Evolutionary conservation across 2,113 vertebrate species (phyloP).

Genomic region (Gallinago undulata): DNA sequence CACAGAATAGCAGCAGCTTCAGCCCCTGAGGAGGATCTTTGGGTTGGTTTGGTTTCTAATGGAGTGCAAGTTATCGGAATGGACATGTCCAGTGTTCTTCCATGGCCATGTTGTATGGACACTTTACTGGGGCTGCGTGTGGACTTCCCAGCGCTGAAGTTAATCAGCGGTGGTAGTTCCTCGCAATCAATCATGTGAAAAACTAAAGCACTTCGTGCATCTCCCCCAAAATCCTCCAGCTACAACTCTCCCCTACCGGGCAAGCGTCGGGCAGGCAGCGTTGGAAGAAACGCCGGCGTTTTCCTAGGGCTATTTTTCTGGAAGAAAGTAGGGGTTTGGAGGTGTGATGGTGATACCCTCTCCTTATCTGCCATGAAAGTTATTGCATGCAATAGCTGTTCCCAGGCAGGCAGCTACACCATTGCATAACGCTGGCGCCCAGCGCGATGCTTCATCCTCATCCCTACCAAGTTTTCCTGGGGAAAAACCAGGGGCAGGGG

Average conservation of each 20-base stretch:
- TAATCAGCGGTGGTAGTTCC: not conserved
- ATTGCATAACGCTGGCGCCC: conserved; percentile 57
- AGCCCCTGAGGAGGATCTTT: not conserved
- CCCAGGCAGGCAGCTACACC: not conserved
- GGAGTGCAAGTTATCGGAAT: not conserved
- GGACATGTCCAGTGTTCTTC: not conserved
- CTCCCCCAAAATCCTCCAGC: not conserved
- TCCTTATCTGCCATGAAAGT: conserved; percentile 18
- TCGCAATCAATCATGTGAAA: not conserved
- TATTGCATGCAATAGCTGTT: not conserved
- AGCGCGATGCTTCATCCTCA: not conserved
- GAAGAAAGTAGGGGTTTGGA: not conserved
- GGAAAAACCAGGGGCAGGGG: not conserved
- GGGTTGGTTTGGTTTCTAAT: not conserved
- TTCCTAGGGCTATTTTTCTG: not conserved
- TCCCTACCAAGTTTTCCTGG: conserved; percentile 37
- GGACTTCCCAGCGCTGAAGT: not conserved
- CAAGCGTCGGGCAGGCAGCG: not conserved
- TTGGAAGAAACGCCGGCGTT: not conserved
- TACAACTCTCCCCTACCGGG: not conserved
- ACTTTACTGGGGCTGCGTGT: not conserved
- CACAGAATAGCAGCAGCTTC: not conserved
- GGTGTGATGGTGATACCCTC: not conserved
- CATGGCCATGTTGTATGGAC: not conserved
- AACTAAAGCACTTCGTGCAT: not conserved